Base-by-base conservation (phyloP, 2,797 vertebrate species). In the Chrysolophus pictus region DNA sequence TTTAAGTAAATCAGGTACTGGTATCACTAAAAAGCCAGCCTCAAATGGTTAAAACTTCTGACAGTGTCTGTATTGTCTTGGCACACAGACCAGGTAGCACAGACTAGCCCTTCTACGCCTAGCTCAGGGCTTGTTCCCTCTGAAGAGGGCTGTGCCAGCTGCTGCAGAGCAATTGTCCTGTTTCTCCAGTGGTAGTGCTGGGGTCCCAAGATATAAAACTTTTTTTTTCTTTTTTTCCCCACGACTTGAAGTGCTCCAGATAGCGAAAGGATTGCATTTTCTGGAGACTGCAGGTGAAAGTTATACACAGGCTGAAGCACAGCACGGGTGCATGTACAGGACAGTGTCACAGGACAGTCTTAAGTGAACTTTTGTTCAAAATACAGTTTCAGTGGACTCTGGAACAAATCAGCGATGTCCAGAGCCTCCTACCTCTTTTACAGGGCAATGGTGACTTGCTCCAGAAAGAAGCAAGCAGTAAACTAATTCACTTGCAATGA, bases 341-440 rank as follows among this genome's bases (percentile, higher is more conserved):
- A 31, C 37, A 72, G 37, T 15, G 4, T 11, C 59, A 53, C 0
- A 46, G 33, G 16, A n/a, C 0, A 44, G 29, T 44, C 26, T n/a
- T 59, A 73, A 63, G 8, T 24, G 31, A 82, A n/a, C 26, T 56
- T 59, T 5, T 55, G 22, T 49, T 47, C 9, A 49, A 51, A 39
- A 5, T 73, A 10, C 5, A 80, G 12, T 26, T 76, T 80, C 51
- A 80, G 64, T 7, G 72, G 35, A 49, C 13, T 23, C 13, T 18
- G 35, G 28, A 79, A 91, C 8, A 42, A 81, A 53, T 37, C 33
- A 80, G 51, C 9, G 46, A 47, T 51, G 46, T 14, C 46, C 26
- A 39, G 26, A 53, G 2, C 39, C 29, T 60, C 12, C 6, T 59
- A 53, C 51, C 53, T 31, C 42, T 63, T 35, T 28, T 55, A 4